Evolutionary conservation across 92 coral and sea anemone species (phyloP), one percentile per base, ranked within the genome.

Genomic region (Actinostola sp.): DNA sequence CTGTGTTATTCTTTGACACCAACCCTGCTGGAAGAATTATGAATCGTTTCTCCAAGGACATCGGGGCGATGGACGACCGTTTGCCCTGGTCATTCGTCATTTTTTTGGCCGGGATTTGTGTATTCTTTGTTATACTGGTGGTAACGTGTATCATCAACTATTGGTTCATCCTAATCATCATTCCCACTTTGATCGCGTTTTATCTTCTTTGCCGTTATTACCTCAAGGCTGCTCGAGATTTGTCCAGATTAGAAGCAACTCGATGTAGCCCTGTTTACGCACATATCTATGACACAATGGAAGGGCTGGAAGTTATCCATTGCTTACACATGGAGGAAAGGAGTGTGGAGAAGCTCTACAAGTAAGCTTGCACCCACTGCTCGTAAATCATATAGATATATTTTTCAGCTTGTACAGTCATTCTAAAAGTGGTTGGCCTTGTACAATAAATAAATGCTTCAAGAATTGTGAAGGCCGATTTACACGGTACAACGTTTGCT

Each of bases 171-270:
- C 61, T n/a, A n/a, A n/a, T n/a, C n/a, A n/a, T n/a, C n/a, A n/a
- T n/a, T n/a, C n/a, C n/a, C n/a, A n/a, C n/a, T 34, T 5, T 71
- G 5, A 27, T 28, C n/a, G 30, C 39, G 25, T 71, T 71, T 28
- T 1, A 56, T 2, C 2, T 56, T 31, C 24, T 71, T 2, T 33
- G 77, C 28, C 21, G 83, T 42, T 77, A 75, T 38, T 82, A 76
- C 49, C 77, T 87, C 17, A 72, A 73, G 65, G 61, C 88, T 16
- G 76, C 80, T 0, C 77, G 92, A 39, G 88, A 87, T 58, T 64
- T 87, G n/a, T 73, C 83, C 63, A 82, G 92, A 66, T 46, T 87
- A 2, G 92, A 87, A 71, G 73, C 92, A 16, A 50, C 66, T n/a
- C 63, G 80, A 21, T 84, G 88, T 55, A 87, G 92, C 45, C 83